Percentiles rank a stretch among this genome's conserved stretches.
phyloP scores from a whole-genome alignment of 2,888 invertebrate species.

The Erebia palarica region DNA sequence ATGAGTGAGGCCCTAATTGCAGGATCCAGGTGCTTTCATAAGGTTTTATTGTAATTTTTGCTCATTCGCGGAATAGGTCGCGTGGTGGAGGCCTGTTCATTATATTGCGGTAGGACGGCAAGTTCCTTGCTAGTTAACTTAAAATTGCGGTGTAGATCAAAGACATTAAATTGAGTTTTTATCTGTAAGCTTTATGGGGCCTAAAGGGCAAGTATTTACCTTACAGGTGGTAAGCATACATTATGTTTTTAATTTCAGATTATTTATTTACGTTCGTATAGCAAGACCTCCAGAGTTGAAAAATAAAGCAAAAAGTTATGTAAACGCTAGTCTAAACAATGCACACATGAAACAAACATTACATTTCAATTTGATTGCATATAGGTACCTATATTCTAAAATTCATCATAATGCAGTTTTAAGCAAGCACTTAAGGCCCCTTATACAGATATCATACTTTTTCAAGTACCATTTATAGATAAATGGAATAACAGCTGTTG shows the following conservation, averaged over 20 bases:
- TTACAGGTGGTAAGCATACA: conserved; percentile 9
- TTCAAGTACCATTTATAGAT: too few relatives aligned
- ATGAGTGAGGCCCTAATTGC: neutral
- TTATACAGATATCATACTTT: too few relatives aligned
- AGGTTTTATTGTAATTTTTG: conserved; percentile 19
- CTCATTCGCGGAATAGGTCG: conserved; percentile 21
- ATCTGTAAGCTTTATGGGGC: neutral
- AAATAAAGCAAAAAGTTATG: neutral
- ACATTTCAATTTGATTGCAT: too few relatives aligned
- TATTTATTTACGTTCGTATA: neutral
- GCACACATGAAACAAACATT: too few relatives aligned
- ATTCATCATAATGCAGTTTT: too few relatives aligned
- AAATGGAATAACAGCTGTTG: too few relatives aligned
- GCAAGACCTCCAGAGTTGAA: conserved; percentile 2
- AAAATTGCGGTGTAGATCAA: conserved; percentile 19
- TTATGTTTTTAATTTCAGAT: conserved; percentile 6
- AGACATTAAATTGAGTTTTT: conserved; percentile 21
- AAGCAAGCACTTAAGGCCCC: too few relatives aligned
- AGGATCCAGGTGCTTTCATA: conserved; percentile 12
- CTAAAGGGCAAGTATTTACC: conserved; percentile 9
- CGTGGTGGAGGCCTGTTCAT: conserved; percentile 20
- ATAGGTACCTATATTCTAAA: too few relatives aligned
- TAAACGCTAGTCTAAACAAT: too few relatives aligned
- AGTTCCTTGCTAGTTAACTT: conserved; percentile 12
- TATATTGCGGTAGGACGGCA: conserved; percentile 14